A percentile compares a stretch with the other conserved stretches of the same genome.
Conservation (phyloP, 2,113 vertebrate species). For the Takifugu bimaculatus region DNA sequence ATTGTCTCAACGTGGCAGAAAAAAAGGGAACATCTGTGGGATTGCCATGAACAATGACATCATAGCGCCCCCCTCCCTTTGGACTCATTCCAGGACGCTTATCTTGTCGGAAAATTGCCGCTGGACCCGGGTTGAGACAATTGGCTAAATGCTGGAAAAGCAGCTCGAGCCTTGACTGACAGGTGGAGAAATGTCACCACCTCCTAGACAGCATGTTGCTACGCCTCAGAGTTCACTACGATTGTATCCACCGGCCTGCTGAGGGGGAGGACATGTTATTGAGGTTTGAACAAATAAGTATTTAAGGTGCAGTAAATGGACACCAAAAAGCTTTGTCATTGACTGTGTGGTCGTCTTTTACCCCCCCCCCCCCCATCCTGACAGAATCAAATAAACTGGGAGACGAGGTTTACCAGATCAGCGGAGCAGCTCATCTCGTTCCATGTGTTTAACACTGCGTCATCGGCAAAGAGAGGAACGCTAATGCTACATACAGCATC, state of each 20-base stretch:
- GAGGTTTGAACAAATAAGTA: not conserved
- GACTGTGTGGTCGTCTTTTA: not conserved
- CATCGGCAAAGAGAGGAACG: no score
- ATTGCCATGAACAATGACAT: no score
- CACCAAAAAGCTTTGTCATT: not conserved
- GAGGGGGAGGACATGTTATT: not conserved
- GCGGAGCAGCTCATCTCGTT: not conserved
- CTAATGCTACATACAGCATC: no score
- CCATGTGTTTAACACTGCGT: no score
- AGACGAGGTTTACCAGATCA: not conserved
- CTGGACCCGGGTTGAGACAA: not conserved
- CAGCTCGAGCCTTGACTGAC: not conserved
- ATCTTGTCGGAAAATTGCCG: not conserved
- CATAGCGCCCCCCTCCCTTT: not conserved
- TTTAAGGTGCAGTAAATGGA: not conserved
- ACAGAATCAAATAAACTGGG: not conserved
- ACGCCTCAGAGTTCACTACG: constrained; percentile 18
- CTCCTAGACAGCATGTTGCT: constrained; percentile 11
- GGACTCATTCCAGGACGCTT: not conserved
- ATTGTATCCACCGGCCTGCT: not conserved
- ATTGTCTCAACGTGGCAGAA: no score
- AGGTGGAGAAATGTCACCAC: no score
- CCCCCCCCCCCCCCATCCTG: not conserved
- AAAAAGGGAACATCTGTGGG: no score
- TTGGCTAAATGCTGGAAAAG: not conserved